Conservation (phyloP, 2,888 invertebrate species). For the Baccha elongata region DNA sequence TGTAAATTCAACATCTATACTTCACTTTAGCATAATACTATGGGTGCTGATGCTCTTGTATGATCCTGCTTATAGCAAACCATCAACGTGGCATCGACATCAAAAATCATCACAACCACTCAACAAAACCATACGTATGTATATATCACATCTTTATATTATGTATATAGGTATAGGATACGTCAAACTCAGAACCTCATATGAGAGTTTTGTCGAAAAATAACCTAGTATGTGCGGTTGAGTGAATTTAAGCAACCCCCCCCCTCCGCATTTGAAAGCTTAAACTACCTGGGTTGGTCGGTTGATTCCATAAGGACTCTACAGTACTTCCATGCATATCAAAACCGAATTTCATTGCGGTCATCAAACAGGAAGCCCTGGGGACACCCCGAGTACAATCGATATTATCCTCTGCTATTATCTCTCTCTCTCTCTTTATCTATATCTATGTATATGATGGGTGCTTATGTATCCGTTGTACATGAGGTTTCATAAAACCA, state of each 20-base stretch:
- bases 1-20: constrained; percentile 39
- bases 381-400: constrained; percentile 52
- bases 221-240: constrained; percentile 51
- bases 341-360: constrained; percentile 72
- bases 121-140: constrained; percentile 23
- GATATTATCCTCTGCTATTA: constrained; percentile 7
- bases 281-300: constrained; percentile 60
- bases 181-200: constrained; percentile 28
- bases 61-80: constrained; percentile 35
- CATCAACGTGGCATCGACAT: constrained; percentile 50
- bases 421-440: background rate
- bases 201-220: constrained; percentile 27
- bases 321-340: constrained; percentile 47
- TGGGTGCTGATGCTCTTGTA: background rate
- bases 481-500: constrained; percentile 62
- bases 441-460: background rate
- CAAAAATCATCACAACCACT: constrained; percentile 42
- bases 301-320: constrained; percentile 55
- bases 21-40: constrained; percentile 1
- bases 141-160: background rate
- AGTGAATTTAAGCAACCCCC: constrained; percentile 4
- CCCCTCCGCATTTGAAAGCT: constrained; percentile 35
- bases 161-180: background rate
- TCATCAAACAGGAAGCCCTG: constrained; percentile 66
- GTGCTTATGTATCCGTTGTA: constrained; percentile 26